Conservation (phyloP, 1,140 invertebrate species). For the Bombus haemorrhoidalis region DNA sequence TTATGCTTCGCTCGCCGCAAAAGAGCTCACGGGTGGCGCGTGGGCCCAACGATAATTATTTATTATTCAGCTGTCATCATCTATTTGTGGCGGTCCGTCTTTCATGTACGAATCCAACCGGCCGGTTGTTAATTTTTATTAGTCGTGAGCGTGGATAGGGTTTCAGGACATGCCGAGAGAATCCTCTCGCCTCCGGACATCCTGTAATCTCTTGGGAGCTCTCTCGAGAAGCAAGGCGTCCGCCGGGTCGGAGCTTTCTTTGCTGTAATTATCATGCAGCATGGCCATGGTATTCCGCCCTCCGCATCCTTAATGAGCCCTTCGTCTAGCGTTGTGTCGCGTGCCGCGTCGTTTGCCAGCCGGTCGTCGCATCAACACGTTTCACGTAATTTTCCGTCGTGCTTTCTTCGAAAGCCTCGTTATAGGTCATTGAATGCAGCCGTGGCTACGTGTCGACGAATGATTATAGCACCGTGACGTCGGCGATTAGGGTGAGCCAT, state of each 20-base stretch:
- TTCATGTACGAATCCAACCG: constrained; percentile 68
- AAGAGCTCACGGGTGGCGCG: constrained; percentile 42
- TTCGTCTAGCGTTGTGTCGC: constrained; percentile 74
- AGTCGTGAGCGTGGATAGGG: constrained; percentile 64
- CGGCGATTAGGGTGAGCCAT: constrained; percentile 12
- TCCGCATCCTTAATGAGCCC: constrained; percentile 77
- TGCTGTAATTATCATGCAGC: constrained; percentile 78
- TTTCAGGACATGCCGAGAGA: constrained; percentile 51
- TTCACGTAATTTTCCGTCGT: constrained; percentile 52
- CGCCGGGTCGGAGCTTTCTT: constrained; percentile 64
- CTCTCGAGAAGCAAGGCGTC: constrained; percentile 38
- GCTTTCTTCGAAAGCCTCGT: constrained; percentile 55
- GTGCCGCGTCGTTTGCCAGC: constrained; percentile 70
- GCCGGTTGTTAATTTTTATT: constrained; percentile 69
- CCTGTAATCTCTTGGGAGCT: constrained; percentile 76
- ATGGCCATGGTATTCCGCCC: constrained; percentile 72
- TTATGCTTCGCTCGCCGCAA: not conserved
- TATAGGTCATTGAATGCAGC: constrained; percentile 59
- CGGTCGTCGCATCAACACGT: constrained; percentile 55
- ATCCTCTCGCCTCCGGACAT: constrained; percentile 77
- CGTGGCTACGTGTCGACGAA: constrained; percentile 38
- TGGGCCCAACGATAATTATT: constrained; percentile 60
- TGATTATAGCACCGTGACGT: constrained; percentile 40
- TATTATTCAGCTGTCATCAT: constrained; percentile 60
- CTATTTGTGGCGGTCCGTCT: constrained; percentile 60